These are phyloP conservation scores for Syndactyla subalaris DNA, from an alignment of 2,797 vertebrate genomes.

Conservation along the genomic window DNA sequence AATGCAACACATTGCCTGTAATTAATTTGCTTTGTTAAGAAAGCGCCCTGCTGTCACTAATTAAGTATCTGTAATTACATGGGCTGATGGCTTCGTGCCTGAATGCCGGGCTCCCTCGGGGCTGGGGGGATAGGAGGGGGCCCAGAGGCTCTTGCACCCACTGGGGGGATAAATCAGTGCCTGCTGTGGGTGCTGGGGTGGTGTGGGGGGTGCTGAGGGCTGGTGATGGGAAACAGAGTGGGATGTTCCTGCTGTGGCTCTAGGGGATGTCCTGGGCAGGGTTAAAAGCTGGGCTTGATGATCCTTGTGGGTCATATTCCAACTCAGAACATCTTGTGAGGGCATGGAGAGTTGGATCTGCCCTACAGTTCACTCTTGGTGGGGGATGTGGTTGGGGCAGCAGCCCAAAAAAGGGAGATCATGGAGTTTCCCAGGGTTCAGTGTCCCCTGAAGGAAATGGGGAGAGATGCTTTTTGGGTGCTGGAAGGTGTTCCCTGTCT, in stretches of 20 bases:
- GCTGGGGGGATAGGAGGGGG: neutral
- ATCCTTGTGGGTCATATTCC: neutral
- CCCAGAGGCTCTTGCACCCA: neutral
- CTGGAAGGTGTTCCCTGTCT: neutral
- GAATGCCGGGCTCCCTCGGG: neutral
- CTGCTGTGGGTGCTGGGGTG: neutral
- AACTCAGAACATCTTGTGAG: neutral
- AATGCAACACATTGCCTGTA: neutral
- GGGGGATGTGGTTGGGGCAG: neutral
- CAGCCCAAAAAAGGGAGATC: neutral
- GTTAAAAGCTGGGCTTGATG: neutral
- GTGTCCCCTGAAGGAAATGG: no score
- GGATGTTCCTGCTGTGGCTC: neutral
- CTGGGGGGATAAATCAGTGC: neutral
- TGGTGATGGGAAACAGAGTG: neutral
- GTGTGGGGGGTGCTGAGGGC: neutral
- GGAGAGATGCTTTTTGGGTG: rapidly evolving
- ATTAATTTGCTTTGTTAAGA: conserved; percentile 44
- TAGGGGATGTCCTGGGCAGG: neutral
- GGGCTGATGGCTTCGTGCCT: neutral
- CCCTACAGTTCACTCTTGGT: neutral
- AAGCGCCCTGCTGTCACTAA: neutral
- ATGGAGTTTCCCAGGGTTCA: rapidly evolving
- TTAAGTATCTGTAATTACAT: conserved; percentile 6
- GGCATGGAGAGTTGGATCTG: neutral